A percentile compares a stretch with the other conserved stretches of the same genome.
Conservation (phyloP, 2,888 invertebrate genomes). For the Bellardia bayeri region DNA sequence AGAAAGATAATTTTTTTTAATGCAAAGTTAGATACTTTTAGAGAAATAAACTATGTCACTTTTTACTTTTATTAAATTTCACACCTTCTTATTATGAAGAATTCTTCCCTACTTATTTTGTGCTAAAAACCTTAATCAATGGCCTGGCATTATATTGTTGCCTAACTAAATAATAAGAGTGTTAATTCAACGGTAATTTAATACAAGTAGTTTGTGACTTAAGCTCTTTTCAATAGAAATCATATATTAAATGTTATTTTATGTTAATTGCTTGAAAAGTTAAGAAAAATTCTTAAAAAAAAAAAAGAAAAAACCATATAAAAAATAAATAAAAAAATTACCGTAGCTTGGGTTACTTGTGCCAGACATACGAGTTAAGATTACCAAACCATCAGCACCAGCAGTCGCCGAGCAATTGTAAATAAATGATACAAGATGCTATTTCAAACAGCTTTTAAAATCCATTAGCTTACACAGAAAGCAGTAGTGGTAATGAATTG, state of each 20-base stretch:
- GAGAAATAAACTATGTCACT: not conserved
- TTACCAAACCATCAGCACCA: constrained; percentile 6
- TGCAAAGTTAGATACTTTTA: no score
- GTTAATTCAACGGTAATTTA: constrained; percentile 35
- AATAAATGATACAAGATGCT: constrained; percentile 48
- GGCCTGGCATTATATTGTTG: constrained; percentile 24
- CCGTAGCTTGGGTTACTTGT: not conserved
- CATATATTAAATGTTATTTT: constrained; percentile 37
- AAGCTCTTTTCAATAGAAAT: constrained; percentile 11
- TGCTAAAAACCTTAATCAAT: constrained; percentile 69
- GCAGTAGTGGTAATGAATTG: constrained; percentile 2
- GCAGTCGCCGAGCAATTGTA: not conserved
- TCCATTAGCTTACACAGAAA: constrained; percentile 27
- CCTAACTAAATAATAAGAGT: constrained; percentile 29
- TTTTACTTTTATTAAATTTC: constrained; percentile 24
- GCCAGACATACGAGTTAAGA: constrained; percentile 17
- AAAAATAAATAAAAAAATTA: constrained; percentile 25
- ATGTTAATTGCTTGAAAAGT: constrained; percentile 46
- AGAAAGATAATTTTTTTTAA: not conserved
- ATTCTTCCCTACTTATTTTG: constrained; percentile 24
- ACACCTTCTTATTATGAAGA: constrained; percentile 39
- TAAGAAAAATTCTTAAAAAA: constrained; percentile 1
- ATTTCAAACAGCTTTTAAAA: not conserved
- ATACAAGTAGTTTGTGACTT: constrained; percentile 5
- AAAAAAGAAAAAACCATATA: not conserved